Conservation (phyloP, 2,113 vertebrate species). For the Cisticola juncidis region DNA sequence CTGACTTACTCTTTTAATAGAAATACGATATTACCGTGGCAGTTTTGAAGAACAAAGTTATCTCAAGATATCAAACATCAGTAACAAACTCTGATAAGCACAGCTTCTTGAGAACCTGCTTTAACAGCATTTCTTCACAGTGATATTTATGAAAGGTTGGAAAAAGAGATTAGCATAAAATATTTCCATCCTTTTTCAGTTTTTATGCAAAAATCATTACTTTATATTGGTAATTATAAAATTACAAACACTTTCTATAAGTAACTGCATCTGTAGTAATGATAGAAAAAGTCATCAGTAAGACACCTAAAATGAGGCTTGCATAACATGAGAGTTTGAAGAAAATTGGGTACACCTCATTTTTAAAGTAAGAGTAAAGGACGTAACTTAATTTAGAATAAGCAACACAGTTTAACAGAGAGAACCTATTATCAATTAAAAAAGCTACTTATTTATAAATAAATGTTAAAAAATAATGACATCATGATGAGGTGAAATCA, state of each 20-base stretch:
- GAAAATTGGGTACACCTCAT: not conserved
- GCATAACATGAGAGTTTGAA: conserved; percentile 77
- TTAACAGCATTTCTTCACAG: conserved; percentile 96
- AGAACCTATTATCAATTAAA: conserved; percentile 63
- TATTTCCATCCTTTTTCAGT: conserved; percentile 77
- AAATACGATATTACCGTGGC: conserved; percentile 87
- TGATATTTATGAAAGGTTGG: conserved; percentile 95
- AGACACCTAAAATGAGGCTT: conserved; percentile 71
- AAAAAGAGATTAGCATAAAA: conserved; percentile 80
- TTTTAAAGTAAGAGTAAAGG: not conserved
- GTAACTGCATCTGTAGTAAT: conserved; percentile 87
- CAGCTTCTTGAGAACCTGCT: conserved; percentile 84
- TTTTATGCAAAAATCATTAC: conserved; percentile 79
- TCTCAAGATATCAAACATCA: conserved; percentile 83
- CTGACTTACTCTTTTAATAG: conserved; percentile 79
- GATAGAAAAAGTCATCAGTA: conserved; percentile 81
- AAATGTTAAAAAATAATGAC: conserved; percentile 70
- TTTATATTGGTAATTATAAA: conserved; percentile 86
- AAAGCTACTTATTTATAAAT: conserved; percentile 69
- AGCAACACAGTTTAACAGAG: conserved; percentile 55
- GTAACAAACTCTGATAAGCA: conserved; percentile 83
- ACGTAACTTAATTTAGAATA: conserved; percentile 2
- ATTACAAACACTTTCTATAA: conserved; percentile 97
- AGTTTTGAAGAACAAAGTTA: conserved; percentile 86
- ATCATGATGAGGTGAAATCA: conserved; percentile 71